Evolutionary conservation across 1,140 invertebrate genomes (phyloP), one percentile per base, ranked within the genome.

Genomic region (Diprion similis): DNA sequence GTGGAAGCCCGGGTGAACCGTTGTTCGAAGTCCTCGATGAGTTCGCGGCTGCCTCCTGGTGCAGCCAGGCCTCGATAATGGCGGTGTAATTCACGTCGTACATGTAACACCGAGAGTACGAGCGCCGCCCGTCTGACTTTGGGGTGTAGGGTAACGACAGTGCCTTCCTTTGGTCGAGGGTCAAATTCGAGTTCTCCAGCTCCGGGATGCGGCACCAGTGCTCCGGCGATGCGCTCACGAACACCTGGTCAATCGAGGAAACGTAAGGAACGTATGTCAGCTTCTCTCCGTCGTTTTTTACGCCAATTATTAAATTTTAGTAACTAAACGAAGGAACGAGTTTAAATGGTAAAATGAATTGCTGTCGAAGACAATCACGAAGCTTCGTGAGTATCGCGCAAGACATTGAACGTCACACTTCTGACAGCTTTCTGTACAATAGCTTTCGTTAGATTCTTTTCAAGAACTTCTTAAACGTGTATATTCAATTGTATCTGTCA

Each of bases 161-260:
- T 24, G 87, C 85, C 70, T 90, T 90, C 10, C 91, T 83, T 48
- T 90, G 81, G 1, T 90, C 87, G n/a, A 89, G 82, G 19, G 89
- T 90, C 66, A 92, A 78, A 66, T 89, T 73, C 37, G 77, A 78
- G 70, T 85, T 84, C 24, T 91, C 87, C 24, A 92, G 82, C 73
- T 90, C 87, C 18, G 91, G 90, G n/a, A 91, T 86, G 37, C 88
- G 87, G 79, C 92, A 94, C 92, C 92, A 93, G 78, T 93, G 92
- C 9, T 92, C 90, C 10, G 92, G 92, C 11, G 90, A 90, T 10
- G 91, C 90, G 64, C 91, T 92, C 78, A 93, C 92, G 85, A 94
- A 94, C 59, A 94, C 90, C 89, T 93, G 89, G 68, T 80, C 24
- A 37, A 37, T 37, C 24, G 24, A 37, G 24, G 24, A 37, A 37